These are phyloP conservation scores for Nanorana parkeri DNA, from an alignment of 2,113 vertebrate species.

Conservation along the genomic window DNA sequence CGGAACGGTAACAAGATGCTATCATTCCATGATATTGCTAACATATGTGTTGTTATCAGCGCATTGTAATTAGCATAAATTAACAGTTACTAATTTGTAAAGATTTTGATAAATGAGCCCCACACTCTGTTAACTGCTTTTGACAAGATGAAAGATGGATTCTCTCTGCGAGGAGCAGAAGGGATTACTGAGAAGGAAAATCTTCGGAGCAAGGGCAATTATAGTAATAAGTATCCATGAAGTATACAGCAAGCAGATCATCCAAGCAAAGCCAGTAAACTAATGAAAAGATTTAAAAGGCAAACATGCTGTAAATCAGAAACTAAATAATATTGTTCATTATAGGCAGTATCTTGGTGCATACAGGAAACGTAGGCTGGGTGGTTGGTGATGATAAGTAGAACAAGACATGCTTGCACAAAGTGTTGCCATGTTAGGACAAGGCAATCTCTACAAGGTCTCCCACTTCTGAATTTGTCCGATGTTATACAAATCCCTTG, in stretches of 20 bases:
- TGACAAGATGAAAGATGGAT: constrained; percentile 66
- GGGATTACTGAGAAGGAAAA: constrained; percentile 68
- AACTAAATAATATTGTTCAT: constrained; percentile 62
- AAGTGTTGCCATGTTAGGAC: constrained; percentile 4
- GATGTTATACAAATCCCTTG: background rate
- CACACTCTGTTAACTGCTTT: constrained; percentile 44
- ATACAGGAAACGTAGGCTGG: background rate
- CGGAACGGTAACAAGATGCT: background rate
- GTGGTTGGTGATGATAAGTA: constrained; percentile 5
- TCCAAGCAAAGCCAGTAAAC: constrained; percentile 57
- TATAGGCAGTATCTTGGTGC: constrained; percentile 33
- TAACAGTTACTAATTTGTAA: constrained; percentile 48
- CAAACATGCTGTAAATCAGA: constrained; percentile 61
- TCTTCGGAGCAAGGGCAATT: constrained; percentile 67
- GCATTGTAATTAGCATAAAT: constrained; percentile 41
- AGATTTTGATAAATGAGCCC: constrained; percentile 49
- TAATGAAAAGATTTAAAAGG: constrained; percentile 65
- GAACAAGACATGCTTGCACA: background rate
- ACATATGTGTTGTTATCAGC: constrained; percentile 35
- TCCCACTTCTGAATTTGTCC: background rate
- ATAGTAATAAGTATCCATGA: constrained; percentile 63
- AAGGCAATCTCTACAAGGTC: background rate
- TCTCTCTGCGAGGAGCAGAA: constrained; percentile 60
- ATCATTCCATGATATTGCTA: constrained; percentile 37
- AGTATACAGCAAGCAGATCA: constrained; percentile 36